Conservation (phyloP, 2,888 invertebrate species). For the Allygus modestus region DNA sequence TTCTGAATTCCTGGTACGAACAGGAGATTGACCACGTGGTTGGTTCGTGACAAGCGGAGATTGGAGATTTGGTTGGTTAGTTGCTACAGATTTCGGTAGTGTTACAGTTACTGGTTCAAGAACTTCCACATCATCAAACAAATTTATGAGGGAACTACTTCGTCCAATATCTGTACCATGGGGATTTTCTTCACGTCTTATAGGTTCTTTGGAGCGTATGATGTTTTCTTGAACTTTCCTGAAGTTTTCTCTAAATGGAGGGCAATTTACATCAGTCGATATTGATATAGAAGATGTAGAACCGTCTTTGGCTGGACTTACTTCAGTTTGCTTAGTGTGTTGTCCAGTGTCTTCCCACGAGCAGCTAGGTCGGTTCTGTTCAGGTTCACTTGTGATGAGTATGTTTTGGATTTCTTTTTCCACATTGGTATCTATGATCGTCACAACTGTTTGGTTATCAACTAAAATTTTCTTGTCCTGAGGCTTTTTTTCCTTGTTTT, state of each 20-base stretch:
- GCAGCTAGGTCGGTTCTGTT: neutral
- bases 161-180: no score
- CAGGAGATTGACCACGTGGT: neutral
- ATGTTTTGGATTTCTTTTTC: conserved; percentile 14
- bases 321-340: neutral
- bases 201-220: neutral
- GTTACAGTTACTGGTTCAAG: no score
- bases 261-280: neutral
- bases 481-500: neutral
- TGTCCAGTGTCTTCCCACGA: neutral
- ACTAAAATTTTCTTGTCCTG: neutral
- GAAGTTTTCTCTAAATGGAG: neutral
- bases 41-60: neutral
- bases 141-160: neutral
- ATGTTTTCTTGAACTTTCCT: neutral
- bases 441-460: neutral
- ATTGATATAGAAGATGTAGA: neutral
- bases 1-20: neutral
- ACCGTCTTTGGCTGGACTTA: neutral
- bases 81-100: neutral
- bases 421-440: neutral
- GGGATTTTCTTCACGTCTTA: no score
- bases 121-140: neutral
- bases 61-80: neutral
- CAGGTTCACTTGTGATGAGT: neutral